Evolutionary conservation across 2,797 vertebrate species (phyloP).

Genomic region (Paguma larvata): DNA sequence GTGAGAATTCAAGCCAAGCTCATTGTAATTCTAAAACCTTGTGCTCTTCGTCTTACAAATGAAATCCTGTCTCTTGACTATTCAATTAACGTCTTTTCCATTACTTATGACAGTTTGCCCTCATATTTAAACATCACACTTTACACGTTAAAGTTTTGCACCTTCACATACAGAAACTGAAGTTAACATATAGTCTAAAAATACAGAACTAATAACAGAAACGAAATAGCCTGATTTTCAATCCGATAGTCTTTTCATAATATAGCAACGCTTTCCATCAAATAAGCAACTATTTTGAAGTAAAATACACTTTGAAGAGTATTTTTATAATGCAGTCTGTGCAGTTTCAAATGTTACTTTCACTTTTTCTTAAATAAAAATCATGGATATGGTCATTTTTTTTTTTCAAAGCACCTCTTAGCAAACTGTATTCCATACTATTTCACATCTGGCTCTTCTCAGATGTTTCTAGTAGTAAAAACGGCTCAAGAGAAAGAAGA

Average conservation of each 20-base stretch:
- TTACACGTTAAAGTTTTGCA: not conserved
- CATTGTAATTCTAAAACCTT: not conserved
- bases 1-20: not conserved
- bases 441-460: slow-evolving; percentile 65
- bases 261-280: not conserved
- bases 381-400: not conserved
- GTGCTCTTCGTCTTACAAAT: not conserved
- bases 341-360: slow-evolving; percentile 25
- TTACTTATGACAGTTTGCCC: not conserved
- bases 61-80: not conserved
- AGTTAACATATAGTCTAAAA: not conserved
- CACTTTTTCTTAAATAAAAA: slow-evolving; percentile 3
- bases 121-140: not conserved
- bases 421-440: not conserved
- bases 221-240: slow-evolving; percentile 21
- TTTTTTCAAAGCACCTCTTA: not conserved
- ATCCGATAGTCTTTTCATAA: not conserved
- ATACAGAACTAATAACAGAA: not conserved
- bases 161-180: not conserved
- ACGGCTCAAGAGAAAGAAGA: slow-evolving; percentile 55
- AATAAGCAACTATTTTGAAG: slow-evolving; percentile 35
- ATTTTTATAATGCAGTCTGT: not conserved
- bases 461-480: slow-evolving; percentile 67
- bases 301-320: not conserved
- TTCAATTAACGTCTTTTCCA: not conserved